Percentiles rank a stretch among this genome's conserved stretches.
Conservation (phyloP, 2,797 vertebrate genomes). For the Nannoperca obscura region DNA sequence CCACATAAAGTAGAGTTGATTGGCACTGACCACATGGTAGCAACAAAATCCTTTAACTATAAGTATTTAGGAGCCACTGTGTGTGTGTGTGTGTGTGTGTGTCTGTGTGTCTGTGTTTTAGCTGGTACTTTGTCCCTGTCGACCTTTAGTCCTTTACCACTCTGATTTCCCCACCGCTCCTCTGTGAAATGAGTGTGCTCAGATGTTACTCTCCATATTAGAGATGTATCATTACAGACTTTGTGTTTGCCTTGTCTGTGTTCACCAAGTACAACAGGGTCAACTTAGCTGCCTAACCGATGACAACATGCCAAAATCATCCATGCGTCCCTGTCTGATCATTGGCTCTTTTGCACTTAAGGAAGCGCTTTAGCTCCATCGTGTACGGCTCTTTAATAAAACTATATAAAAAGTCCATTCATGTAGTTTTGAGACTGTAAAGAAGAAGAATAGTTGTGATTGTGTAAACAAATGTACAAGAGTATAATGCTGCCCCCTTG, state of each 20-base stretch:
- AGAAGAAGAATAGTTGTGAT: not conserved
- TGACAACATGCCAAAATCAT: not conserved
- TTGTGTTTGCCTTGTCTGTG: not conserved
- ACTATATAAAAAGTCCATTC: too few relatives aligned
- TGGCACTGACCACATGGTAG: not conserved
- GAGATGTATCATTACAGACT: not conserved
- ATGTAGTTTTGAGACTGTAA: not conserved
- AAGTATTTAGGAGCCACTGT: not conserved
- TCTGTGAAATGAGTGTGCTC: slow-evolving; percentile 39
- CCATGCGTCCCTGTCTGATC: not conserved
- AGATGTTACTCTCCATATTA: not conserved
- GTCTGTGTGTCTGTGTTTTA: slow-evolving; percentile 41
- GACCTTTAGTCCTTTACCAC: slow-evolving; percentile 59
- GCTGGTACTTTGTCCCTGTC: slow-evolving; percentile 73
- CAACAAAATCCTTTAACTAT: not conserved
- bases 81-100: slow-evolving; percentile 4
- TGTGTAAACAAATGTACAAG: not conserved
- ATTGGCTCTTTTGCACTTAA: not conserved
- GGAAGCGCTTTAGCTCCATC: not conserved
- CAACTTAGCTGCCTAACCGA: not conserved
- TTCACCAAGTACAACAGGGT: slow-evolving; percentile 9
- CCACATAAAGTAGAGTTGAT: not conserved
- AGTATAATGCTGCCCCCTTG: slow-evolving; percentile 26
- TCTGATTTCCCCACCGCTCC: slow-evolving; percentile 53
- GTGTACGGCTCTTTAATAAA: not conserved